Evolutionary conservation across 2,113 vertebrate species (phyloP).

Genomic region (Chauna torquata): DNA sequence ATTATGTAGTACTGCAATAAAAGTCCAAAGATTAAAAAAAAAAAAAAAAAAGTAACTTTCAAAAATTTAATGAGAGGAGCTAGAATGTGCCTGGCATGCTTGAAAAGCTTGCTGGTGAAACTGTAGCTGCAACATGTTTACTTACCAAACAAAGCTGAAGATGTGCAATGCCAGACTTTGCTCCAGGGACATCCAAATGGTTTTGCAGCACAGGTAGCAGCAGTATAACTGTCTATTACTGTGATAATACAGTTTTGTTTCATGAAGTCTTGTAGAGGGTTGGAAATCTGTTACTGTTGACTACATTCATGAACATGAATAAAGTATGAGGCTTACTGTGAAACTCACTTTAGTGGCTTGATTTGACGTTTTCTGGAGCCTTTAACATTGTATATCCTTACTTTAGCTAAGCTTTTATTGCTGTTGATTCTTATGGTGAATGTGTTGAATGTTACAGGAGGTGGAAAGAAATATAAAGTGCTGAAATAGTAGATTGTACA

Average conservation of each 20-base stretch:
- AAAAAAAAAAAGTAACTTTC: background rate
- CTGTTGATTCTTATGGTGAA: background rate
- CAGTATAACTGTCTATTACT: background rate
- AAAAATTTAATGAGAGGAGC: background rate
- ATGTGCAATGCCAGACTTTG: background rate
- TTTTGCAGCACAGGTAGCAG: background rate
- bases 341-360: background rate
- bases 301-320: background rate
- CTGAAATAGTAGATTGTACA: background rate
- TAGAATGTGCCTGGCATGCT: background rate
- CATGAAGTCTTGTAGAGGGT: background rate
- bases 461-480: background rate
- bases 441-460: background rate
- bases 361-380: background rate
- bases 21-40: background rate
- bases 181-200: background rate
- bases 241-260: background rate
- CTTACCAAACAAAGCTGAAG: background rate
- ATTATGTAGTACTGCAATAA: background rate
- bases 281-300: background rate
- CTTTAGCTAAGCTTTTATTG: background rate
- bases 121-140: background rate
- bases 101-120: background rate
- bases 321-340: background rate
- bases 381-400: background rate